Evolutionary conservation across 2,113 vertebrate genomes (phyloP), one percentile per base, ranked within the genome.

Genomic region (Aphyosemion australe): DNA sequence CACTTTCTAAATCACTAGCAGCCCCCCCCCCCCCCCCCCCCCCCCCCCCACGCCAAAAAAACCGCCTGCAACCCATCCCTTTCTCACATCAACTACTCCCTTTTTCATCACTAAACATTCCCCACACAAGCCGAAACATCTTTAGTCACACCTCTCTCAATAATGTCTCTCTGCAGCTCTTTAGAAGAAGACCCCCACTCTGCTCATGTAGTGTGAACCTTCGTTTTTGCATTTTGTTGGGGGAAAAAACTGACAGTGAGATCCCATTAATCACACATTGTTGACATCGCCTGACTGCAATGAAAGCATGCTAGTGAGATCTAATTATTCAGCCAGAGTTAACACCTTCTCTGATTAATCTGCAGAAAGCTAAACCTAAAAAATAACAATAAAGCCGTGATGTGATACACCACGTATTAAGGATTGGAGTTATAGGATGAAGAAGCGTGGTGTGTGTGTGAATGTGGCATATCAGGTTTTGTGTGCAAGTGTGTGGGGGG

Each of bases 71-170:
- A 79, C 73, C 66, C n/a, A 18, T 83, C 74, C 79, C 60, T 43
- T 69, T 63, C 82, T 61, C 54, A 65, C 72, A 68, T 65, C 81
- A 66, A 74, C 86, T 84, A 83, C 86, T 79, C 87, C 89, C 83
- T 80, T 61, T 46, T 77, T 45, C 48, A 79, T 55, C 72, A 61
- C 49, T 48, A 63, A 63, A 53, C 65, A 72, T 67, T 65, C 72
- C 61, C 50, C 50, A 2, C 62, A 63, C 21, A 55, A 49, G 34
- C 54, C 34, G 0, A 56, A 69, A 32, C 39, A 63, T 56, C 69
- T 7, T 7, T 37, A 10, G 34, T 37, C 9, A 37, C 34, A 37
- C 34, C 34, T 39, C 57, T 47, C 42, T 67, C 26, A 15, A 6
- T 41, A 5, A 18, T 20, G 31, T 37, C n/a, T 8, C 31, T 32